Evolutionary conservation across 2,888 invertebrate genomes (phyloP).

Genomic region (Protula sp.): DNA sequence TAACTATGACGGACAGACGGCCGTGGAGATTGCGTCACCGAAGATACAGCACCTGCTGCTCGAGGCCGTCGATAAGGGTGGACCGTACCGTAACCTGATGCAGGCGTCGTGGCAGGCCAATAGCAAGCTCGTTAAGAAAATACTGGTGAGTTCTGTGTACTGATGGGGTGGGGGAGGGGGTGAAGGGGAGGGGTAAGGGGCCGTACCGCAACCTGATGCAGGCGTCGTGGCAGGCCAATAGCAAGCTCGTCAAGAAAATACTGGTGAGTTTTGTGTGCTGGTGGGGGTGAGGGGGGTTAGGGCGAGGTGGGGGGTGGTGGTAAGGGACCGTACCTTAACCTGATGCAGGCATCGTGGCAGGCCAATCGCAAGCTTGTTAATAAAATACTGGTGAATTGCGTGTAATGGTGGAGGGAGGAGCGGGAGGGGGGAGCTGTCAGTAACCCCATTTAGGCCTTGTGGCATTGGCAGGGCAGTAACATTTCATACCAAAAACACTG

Average conservation of each 20-base stretch:
- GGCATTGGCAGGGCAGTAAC: too few species aligned
- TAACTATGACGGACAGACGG: slow-evolving; percentile 46
- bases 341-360: slow-evolving; percentile 51
- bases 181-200: too few species aligned
- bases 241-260: slow-evolving; percentile 36
- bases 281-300: too few species aligned
- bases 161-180: too few species aligned
- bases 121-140: slow-evolving; percentile 33
- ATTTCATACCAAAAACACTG: too few species aligned
- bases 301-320: too few species aligned
- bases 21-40: slow-evolving; percentile 45
- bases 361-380: slow-evolving; percentile 41
- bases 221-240: slow-evolving; percentile 51
- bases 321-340: slow-evolving; percentile 40
- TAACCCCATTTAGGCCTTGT: too few species aligned
- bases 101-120: slow-evolving; percentile 53
- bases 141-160: slow-evolving; percentile 37
- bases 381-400: slow-evolving; percentile 42
- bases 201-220: slow-evolving; percentile 46
- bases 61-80: slow-evolving; percentile 39
- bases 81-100: slow-evolving; percentile 40
- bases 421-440: too few species aligned
- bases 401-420: too few species aligned
- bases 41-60: slow-evolving; percentile 39
- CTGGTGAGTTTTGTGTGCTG: slow-evolving; percentile 44